A percentile compares a stretch with the other conserved stretches of the same genome.
phyloP scores from a whole-genome alignment of 2,113 vertebrate species.

The Saccopteryx bilineata region DNA sequence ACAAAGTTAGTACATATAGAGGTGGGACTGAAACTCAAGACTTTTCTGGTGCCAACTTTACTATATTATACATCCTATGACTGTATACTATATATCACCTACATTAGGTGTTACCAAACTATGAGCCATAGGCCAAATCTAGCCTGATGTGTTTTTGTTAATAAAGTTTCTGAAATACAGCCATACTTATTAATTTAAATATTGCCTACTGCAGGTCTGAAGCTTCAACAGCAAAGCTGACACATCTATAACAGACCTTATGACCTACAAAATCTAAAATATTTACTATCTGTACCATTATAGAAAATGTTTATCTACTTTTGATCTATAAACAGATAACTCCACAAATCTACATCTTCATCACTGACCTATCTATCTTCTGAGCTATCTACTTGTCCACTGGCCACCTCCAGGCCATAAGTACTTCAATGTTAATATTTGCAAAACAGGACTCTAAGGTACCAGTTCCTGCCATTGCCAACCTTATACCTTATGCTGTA shows the following conservation, averaged over 20 bases:
- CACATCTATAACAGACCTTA: neutral
- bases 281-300: slow-evolving; percentile 25
- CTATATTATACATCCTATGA: neutral
- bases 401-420: neutral
- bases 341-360: neutral
- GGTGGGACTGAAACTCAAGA: neutral
- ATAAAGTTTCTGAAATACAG: slow-evolving; percentile 39
- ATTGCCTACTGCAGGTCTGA: slow-evolving; percentile 10
- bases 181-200: slow-evolving; percentile 3
- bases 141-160: slow-evolving; percentile 30
- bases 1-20: slow-evolving; percentile 31
- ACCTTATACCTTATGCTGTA: neutral
- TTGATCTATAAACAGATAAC: neutral
- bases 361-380: neutral
- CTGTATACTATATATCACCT: neutral
- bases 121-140: neutral
- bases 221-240: slow-evolving; percentile 9
- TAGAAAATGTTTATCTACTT: slow-evolving; percentile 4
- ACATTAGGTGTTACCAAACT: neutral
- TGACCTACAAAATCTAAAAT: slow-evolving; percentile 16
- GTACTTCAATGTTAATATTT: neutral
- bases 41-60: neutral
- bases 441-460: slow-evolving; percentile 24
- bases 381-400: neutral
- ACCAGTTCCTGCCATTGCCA: neutral